A percentile compares a stretch with the other conserved stretches of the same genome.
These are phyloP conservation scores for Drosophila cognata DNA, from an alignment of 2,888 invertebrate genomes.

Conservation along the genomic window DNA sequence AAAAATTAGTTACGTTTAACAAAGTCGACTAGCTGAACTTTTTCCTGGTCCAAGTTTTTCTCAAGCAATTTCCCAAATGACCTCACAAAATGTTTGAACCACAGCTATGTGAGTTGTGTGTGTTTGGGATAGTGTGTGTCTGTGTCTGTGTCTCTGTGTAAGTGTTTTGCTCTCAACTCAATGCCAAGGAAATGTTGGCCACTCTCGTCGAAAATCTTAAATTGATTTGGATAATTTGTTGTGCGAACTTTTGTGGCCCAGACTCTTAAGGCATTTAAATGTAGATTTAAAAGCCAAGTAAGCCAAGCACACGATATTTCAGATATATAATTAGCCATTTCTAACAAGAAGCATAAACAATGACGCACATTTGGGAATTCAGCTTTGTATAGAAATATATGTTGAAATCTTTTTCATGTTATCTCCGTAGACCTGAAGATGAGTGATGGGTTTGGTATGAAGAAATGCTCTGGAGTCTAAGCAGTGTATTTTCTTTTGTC, in stretches of 20 bases:
- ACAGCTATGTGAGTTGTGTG: slow-evolving; percentile 2
- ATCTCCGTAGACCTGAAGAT: slow-evolving; percentile 1
- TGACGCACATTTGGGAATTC: slow-evolving; percentile 6
- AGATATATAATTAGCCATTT: slow-evolving; percentile 35
- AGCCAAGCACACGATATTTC: slow-evolving; percentile 21
- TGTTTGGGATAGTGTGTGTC: slow-evolving; percentile 18
- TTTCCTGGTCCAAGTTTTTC: slow-evolving; percentile 48
- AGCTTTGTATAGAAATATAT: not conserved
- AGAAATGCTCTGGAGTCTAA: not conserved
- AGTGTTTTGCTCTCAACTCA: slow-evolving; percentile 35
- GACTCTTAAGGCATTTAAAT: slow-evolving; percentile 44
- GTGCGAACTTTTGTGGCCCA: slow-evolving; percentile 36
- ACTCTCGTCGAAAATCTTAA: slow-evolving; percentile 43
- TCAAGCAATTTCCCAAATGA: slow-evolving; percentile 53
- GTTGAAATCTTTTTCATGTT: not conserved
- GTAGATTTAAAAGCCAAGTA: slow-evolving; percentile 25
- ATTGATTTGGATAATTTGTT: slow-evolving; percentile 71
- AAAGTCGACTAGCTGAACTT: slow-evolving; percentile 47
- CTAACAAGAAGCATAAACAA: slow-evolving; percentile 15
- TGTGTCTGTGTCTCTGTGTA: slow-evolving; percentile 12
- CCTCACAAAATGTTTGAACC: slow-evolving; percentile 49
- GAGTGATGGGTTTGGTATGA: slow-evolving; percentile 2
- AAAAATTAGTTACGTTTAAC: slow-evolving; percentile 34
- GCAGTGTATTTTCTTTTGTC: slow-evolving; percentile 10
- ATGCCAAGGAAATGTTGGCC: slow-evolving; percentile 26